Conservation (phyloP, 2,797 vertebrate genomes). For the Trematomus bernacchii region DNA sequence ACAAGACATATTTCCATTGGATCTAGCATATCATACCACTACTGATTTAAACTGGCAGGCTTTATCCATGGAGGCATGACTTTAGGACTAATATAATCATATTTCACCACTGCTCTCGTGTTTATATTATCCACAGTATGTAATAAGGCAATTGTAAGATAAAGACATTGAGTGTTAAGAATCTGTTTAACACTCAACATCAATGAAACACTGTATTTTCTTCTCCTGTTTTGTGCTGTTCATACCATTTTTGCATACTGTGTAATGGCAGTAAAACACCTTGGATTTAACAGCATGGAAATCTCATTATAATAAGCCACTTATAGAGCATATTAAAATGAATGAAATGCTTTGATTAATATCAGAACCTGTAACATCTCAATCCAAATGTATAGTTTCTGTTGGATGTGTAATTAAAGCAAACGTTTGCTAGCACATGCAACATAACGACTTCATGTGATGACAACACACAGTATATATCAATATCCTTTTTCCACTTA, state of each 20-base stretch:
- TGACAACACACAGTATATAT: no score
- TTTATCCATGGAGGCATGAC: not conserved
- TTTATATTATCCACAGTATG: slow-evolving; percentile 3
- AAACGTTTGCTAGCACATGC: not conserved
- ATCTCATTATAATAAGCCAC: no score
- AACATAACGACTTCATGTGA: not conserved
- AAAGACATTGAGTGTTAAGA: not conserved
- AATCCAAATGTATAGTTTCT: slow-evolving; percentile 7
- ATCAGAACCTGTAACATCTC: no score
- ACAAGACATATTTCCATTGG: not conserved
- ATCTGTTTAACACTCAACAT: not conserved
- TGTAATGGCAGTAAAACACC: no score
- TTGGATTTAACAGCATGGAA: no score
- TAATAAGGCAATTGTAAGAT: not conserved
- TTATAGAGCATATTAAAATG: no score
- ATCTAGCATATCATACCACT: not conserved
- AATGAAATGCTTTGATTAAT: no score
- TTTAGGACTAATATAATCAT: not conserved
- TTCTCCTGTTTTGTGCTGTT: not conserved
- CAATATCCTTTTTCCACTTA: not conserved
- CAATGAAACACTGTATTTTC: not conserved
- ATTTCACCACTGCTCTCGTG: not conserved
- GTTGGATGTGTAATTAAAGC: not conserved
- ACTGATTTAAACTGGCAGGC: slow-evolving; percentile 10
- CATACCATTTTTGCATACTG: not conserved